Evolutionary conservation across 2,113 vertebrate species (phyloP).

Genomic region (Ifrita kowaldi): DNA sequence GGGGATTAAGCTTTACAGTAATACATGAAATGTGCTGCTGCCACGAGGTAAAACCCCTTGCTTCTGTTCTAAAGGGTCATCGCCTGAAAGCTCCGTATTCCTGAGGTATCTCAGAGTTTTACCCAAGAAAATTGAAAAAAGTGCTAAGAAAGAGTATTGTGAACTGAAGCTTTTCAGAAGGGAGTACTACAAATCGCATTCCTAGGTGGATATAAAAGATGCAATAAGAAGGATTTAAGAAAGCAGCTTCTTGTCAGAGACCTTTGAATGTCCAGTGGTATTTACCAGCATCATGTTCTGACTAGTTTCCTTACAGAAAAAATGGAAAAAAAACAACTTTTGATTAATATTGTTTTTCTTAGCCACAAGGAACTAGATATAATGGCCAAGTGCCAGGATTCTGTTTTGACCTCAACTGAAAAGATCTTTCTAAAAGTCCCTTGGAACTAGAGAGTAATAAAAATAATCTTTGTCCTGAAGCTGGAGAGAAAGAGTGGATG

Average conservation of each 20-base stretch:
- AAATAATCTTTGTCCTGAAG: slow-evolving; percentile 43
- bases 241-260: slow-evolving; percentile 29
- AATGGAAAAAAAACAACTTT: not conserved
- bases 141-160: not conserved
- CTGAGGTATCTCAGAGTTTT: not conserved
- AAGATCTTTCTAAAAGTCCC: slow-evolving; percentile 35
- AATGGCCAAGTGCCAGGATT: slow-evolving; percentile 30
- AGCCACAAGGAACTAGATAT: not conserved
- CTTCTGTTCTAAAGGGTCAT: not conserved
- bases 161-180: not conserved
- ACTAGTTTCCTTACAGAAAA: not conserved
- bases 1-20: not conserved
- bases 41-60: not conserved
- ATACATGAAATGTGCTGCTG: not conserved
- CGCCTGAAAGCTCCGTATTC: not conserved
- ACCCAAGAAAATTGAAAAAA: not conserved
- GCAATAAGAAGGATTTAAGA: slow-evolving; percentile 32
- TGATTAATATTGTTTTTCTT: slow-evolving; percentile 36
- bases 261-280: slow-evolving; percentile 17
- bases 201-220: slow-evolving; percentile 17
- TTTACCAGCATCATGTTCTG: slow-evolving; percentile 19
- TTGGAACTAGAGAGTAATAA: slow-evolving; percentile 33
- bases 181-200: slow-evolving; percentile 3
- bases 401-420: slow-evolving; percentile 40
- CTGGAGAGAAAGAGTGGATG: not conserved